Evolutionary conservation across 2,113 vertebrate species (phyloP).

Genomic region (Xenus cinereus): DNA sequence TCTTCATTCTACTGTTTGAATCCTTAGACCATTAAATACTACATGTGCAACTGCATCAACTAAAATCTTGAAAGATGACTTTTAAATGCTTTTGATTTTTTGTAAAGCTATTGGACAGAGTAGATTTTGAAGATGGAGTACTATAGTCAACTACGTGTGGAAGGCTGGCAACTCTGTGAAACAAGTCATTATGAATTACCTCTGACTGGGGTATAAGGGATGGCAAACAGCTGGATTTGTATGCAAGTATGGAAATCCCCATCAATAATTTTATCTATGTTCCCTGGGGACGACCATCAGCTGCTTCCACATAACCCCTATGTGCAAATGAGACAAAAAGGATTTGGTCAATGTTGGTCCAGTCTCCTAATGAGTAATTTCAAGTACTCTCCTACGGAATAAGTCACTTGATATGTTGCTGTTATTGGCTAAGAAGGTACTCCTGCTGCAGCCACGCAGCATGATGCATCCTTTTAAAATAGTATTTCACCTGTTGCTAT

Average conservation of each 20-base stretch:
- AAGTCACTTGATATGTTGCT: not conserved
- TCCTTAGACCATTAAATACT: not conserved
- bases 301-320: not conserved
- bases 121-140: not conserved
- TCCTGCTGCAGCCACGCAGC: not conserved
- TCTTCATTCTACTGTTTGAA: not conserved
- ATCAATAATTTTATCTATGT: not conserved
- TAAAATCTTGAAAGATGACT: not conserved
- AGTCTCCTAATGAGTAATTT: not conserved
- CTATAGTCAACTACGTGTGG: not conserved
- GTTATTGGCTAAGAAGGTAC: not conserved
- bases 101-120: not conserved
- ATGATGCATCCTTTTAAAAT: slow-evolving; percentile 13
- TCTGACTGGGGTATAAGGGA: not conserved
- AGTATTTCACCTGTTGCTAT: not conserved
- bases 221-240: not conserved
- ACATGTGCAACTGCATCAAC: fast-evolving
- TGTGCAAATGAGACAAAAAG: not conserved
- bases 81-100: not conserved
- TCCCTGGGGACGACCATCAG: not conserved
- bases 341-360: not conserved
- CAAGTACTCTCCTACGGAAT: not conserved
- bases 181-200: fast-evolving
- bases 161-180: not conserved
- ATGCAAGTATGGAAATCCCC: not conserved